A percentile compares a stretch with the other conserved stretches of the same genome.
These are phyloP conservation scores for Philypnodon macrostomus DNA, from an alignment of 2,797 vertebrate species.

Conservation along the genomic window DNA sequence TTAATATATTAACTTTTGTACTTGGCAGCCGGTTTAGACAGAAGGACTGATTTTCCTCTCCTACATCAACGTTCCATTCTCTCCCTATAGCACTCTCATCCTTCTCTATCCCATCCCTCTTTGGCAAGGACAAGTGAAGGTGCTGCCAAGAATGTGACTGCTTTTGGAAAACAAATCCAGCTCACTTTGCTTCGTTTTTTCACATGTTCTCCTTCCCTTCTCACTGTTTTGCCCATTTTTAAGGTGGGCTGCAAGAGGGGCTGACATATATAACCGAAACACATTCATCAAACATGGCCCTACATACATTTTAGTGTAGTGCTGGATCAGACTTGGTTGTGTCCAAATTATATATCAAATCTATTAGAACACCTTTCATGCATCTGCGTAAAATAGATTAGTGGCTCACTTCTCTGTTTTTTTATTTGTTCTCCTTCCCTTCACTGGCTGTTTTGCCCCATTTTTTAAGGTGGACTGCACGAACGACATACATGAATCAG, in stretches of 20 bases:
- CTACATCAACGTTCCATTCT: slow-evolving; percentile 28
- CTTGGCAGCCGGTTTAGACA: not conserved
- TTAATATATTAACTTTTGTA: slow-evolving; percentile 38
- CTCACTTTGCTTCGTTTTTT: slow-evolving; percentile 45
- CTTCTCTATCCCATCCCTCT: slow-evolving; percentile 58
- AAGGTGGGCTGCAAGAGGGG: slow-evolving; percentile 46
- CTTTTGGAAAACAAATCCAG: slow-evolving; percentile 62
- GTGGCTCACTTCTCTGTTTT: no score
- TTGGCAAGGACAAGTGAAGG: slow-evolving; percentile 60
- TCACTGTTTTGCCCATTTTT: slow-evolving; percentile 23
- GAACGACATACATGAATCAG: no score
- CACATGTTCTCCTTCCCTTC: slow-evolving; percentile 25
- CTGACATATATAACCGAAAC: not conserved
- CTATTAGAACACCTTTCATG: no score
- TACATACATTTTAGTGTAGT: no score
- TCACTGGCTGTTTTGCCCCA: no score
- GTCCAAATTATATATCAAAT: no score
- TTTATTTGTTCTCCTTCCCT: no score
- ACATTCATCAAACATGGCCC: not conserved
- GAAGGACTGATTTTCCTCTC: slow-evolving; percentile 35
- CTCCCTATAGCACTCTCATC: slow-evolving; percentile 32
- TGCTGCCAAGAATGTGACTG: slow-evolving; percentile 74
- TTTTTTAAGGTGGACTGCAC: no score
- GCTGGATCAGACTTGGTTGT: no score
- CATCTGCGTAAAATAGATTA: no score